Evolutionary conservation across 2,797 vertebrate species (phyloP), one percentile per base, ranked within the genome.

Genomic region (Micropoecilia bifurca): DNA sequence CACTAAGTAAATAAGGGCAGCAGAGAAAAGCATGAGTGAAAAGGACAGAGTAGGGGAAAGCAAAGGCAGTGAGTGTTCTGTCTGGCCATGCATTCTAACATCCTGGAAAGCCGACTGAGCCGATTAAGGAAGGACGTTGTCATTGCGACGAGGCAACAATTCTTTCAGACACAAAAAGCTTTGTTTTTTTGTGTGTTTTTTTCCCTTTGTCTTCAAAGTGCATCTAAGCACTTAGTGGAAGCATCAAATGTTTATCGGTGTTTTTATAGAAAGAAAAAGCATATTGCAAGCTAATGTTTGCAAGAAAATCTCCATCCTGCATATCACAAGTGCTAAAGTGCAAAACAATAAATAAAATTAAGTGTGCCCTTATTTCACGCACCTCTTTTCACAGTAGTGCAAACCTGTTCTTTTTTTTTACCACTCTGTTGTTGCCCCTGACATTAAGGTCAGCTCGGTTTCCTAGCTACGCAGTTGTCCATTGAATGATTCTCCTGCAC

Each of bases 61-160:
- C 77, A 71, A 88, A 88, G 80, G 80, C 45, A 28, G 79, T 76
- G 80, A 81, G 80, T 83, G 76, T 81, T 85, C 74, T 80, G 82
- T 81, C 83, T 86, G 86, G 85, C 74, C 36, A 3, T 85, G 89
- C 90, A 93, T 93, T 90, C 88, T 80, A 91, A 90, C 73, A 88
- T 78, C 84, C 71, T 77, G 69, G 41, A 90, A 82, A 88, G 82
- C 0, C 0, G 77, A 73, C 74, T 12, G 41, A 80, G 82, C 63
- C 73, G 68, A 88, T 89, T 76, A 87, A 85, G 80, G 74, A 85
- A 80, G 59, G 82, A 85, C 83, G 87, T 84, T 86, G 83, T 87
- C 75, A 5, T 79, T 80, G 80, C 71, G 68, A 83, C 59, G 73
- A 59, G 14, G 80, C 82, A 80, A 86, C 87, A 83, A 77, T 87